Base-by-base conservation (phyloP, 2,113 vertebrate species). In the Microtus richardsoni region DNA sequence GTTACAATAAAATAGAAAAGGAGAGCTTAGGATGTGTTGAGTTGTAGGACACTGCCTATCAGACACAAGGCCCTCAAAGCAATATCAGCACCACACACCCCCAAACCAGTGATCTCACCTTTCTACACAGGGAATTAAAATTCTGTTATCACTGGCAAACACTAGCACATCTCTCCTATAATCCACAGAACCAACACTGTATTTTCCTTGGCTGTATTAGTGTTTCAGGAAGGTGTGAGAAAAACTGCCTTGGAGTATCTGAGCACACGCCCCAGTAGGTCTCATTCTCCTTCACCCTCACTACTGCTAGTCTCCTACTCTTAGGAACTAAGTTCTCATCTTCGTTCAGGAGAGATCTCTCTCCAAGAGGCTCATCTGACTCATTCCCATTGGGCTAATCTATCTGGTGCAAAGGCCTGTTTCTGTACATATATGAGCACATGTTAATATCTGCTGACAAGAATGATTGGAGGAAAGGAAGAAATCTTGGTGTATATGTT, bases 81-180 rank as follows among this genome's bases (percentile, higher is more conserved):
- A 84, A 1, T 26, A 28, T 84, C 39, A 33, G 26, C 24, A 44
- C 24, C 58, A 47, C 39, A 26, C 0, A 21, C 28, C 26, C 28
- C 39, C 3, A 44, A 9, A 64, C 89, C 71, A 80, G 58, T 85
- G 86, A 88, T 54, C 21, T 86, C n/a, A 84, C 82, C 36, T 11
- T 91, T 75, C 84, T 60, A 66, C 58, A 80, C 0, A 47, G 22
- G 66, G 24, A 88, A 88, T 41, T 75, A 41, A 88, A 95, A 88
- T 54, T 74, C 68, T 91, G 11, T 68, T 84, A 94, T 82, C 88
- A 70, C 13, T 70, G 89, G 73, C 36, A 93, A 94, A 88, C 89
- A 80, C 60, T 52, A 39, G 41, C 66, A 54, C 30, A 26, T 71
- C 28, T 14, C 84, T 90, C 78, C 64, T 80, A 30, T 41, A 88